Evolutionary conservation across 2,113 vertebrate species (phyloP).

Genomic region (Dromas ardeola): DNA sequence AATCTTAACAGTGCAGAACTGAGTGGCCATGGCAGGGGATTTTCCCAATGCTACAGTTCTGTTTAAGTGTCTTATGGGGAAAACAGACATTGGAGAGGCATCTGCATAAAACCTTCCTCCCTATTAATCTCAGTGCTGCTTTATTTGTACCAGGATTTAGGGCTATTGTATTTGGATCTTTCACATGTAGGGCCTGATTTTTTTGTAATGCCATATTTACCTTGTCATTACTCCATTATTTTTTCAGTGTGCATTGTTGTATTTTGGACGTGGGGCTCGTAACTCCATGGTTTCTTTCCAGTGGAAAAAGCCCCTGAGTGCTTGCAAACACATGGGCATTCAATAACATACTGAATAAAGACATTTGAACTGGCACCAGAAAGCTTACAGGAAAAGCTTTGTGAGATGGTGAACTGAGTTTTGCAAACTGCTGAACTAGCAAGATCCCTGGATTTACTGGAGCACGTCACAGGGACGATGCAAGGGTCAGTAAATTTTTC

Average conservation of each 20-base stretch:
- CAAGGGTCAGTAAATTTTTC: not conserved
- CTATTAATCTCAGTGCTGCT: not conserved
- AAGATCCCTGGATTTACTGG: not conserved
- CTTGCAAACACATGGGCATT: not conserved
- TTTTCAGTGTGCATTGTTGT: not conserved
- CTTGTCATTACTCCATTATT: not conserved
- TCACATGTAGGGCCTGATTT: not conserved
- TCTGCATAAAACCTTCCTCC: not conserved
- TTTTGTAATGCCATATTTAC: not conserved
- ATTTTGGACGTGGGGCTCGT: not conserved
- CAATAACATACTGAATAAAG: not conserved
- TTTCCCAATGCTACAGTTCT: not conserved
- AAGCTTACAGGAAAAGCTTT: not conserved
- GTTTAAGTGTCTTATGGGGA: not conserved
- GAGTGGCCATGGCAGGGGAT: not conserved
- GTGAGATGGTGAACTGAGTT: not conserved
- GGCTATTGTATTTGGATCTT: not conserved
- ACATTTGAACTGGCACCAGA: not conserved
- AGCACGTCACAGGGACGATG: fast-evolving
- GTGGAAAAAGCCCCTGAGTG: not conserved
- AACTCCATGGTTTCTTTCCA: not conserved
- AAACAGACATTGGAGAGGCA: not conserved
- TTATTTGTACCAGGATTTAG: not conserved
- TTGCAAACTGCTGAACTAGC: not conserved
- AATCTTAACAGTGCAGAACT: not conserved